Evolutionary conservation across 2,888 invertebrate genomes (phyloP).

Genomic region (Perdita meconis): DNA sequence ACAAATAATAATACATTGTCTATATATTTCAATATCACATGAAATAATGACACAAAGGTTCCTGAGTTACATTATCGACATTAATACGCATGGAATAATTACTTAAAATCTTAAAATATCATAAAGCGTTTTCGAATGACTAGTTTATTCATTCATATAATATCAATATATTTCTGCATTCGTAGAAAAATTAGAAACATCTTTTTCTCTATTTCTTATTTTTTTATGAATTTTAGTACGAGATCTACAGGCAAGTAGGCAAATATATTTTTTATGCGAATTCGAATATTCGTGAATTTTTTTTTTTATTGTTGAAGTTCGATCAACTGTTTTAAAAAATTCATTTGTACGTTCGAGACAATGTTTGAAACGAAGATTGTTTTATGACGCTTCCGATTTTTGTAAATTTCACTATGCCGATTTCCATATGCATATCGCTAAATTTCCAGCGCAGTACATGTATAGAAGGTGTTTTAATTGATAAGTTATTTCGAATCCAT

Average conservation of each 20-base stretch:
- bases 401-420: constrained; percentile 53
- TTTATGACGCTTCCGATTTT: not conserved
- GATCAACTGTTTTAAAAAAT: not conserved
- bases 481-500: constrained; percentile 88
- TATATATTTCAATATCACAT: constrained; percentile 3
- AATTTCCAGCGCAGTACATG: constrained; percentile 88
- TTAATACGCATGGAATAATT: not conserved
- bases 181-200: constrained; percentile 41
- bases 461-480: constrained; percentile 87
- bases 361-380: not conserved
- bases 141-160: constrained; percentile 23
- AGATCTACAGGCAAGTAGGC: not conserved
- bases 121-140: not conserved
- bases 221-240: not conserved
- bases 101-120: not conserved
- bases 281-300: not conserved
- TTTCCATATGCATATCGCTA: constrained; percentile 88
- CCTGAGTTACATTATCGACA: constrained; percentile 1
- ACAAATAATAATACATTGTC: too few species aligned
- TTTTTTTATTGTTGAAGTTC: not conserved
- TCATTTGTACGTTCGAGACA: constrained; percentile 21
- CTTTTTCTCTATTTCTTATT: not conserved
- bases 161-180: constrained; percentile 18
- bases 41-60: not conserved
- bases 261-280: constrained; percentile 7